Evolutionary conservation across 2,113 vertebrate species (phyloP).

Genomic region (Rhipidura dahli): DNA sequence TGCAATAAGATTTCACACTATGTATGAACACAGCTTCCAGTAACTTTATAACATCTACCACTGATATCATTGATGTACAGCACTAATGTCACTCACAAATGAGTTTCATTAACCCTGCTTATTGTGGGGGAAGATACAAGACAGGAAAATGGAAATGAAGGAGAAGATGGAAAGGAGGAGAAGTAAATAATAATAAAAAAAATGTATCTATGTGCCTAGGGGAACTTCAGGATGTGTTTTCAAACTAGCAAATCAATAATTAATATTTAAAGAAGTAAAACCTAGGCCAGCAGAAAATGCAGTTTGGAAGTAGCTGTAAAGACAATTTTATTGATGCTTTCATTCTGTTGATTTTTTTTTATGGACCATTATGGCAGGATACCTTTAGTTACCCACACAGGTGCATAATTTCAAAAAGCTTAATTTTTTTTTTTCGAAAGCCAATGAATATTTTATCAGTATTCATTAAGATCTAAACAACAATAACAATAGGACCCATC

Average conservation of each 20-base stretch:
- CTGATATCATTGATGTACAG: not conserved
- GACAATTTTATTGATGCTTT: slow-evolving; percentile 60
- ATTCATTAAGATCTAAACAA: slow-evolving; percentile 62
- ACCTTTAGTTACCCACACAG: slow-evolving; percentile 25
- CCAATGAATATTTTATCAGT: slow-evolving; percentile 64
- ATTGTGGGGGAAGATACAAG: not conserved
- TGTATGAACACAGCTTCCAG: not conserved
- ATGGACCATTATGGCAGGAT: slow-evolving; percentile 52
- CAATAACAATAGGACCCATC: slow-evolving; percentile 25
- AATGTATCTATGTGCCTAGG: not conserved
- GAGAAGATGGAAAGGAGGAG: not conserved
- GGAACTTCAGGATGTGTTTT: slow-evolving; percentile 3
- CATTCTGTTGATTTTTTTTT: slow-evolving; percentile 57
- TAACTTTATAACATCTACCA: not conserved
- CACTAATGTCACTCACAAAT: not conserved
- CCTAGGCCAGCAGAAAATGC: slow-evolving; percentile 50
- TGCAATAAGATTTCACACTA: not conserved
- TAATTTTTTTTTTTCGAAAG: slow-evolving; percentile 41
- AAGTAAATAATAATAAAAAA: not conserved
- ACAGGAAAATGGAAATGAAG: not conserved
- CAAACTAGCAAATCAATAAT: slow-evolving; percentile 54
- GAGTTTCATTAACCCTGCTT: not conserved
- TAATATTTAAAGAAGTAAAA: slow-evolving; percentile 74
- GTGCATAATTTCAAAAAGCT: slow-evolving; percentile 34
- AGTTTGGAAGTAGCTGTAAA: slow-evolving; percentile 39